Conservation (phyloP, 2,113 vertebrate genomes). For the Erythrolamprus reginae region DNA sequence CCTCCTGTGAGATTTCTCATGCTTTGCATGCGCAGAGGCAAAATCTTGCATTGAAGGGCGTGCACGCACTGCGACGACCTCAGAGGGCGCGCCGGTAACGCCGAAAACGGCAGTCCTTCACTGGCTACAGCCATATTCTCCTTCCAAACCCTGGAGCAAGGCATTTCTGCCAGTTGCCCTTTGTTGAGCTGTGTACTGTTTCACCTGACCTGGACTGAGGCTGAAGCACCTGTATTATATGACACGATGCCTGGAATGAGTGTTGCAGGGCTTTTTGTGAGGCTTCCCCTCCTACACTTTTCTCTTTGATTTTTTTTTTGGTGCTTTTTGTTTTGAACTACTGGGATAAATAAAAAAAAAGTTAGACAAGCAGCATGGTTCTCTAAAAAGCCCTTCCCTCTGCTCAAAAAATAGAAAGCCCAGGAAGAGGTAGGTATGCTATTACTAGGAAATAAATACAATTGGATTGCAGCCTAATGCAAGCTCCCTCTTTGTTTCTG, state of each 20-base stretch:
- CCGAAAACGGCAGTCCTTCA: too few species aligned
- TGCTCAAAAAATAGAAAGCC: slow-evolving; percentile 45
- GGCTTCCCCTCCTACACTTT: background rate
- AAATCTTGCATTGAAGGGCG: too few species aligned
- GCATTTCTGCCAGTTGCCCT: background rate
- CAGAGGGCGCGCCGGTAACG: too few species aligned
- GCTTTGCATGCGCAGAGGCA: too few species aligned
- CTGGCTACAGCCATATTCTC: background rate
- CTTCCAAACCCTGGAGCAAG: background rate
- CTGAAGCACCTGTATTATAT: background rate
- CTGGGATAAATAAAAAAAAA: slow-evolving; percentile 28
- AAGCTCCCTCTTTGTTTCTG: slow-evolving; percentile 59
- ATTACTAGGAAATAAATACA: slow-evolving; percentile 54
- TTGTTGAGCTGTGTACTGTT: background rate
- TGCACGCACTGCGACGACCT: too few species aligned
- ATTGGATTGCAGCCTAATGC: slow-evolving; percentile 61
- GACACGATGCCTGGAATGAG: background rate
- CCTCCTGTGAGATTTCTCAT: too few species aligned
- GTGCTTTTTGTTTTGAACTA: background rate
- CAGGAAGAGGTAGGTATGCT: slow-evolving; percentile 53
- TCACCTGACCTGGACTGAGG: background rate
- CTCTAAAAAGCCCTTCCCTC: slow-evolving; percentile 30
- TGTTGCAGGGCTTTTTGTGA: background rate
- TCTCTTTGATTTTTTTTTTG: background rate
- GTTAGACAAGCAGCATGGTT: slow-evolving; percentile 20